Evolutionary conservation across 2,888 invertebrate genomes (phyloP).

Genomic region (Apamea monoglypha): DNA sequence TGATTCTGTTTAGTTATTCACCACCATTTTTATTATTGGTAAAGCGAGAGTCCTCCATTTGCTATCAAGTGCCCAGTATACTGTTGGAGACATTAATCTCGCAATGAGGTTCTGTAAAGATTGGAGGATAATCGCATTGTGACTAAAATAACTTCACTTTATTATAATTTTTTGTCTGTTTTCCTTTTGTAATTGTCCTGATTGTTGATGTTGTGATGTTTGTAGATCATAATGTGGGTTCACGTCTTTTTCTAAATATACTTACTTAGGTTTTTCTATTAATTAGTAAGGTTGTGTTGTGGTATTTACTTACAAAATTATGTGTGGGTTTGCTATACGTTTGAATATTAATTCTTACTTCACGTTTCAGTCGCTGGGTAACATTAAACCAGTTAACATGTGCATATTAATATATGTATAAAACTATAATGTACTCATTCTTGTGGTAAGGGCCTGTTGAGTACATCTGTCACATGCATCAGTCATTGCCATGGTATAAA

Average conservation of each 20-base stretch:
- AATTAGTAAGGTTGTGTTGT: slow-evolving; percentile 49
- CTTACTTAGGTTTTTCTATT: slow-evolving; percentile 47
- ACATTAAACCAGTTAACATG: slow-evolving; percentile 34
- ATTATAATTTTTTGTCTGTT: slow-evolving; percentile 63
- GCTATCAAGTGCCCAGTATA: slow-evolving; percentile 16
- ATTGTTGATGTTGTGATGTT: slow-evolving; percentile 69
- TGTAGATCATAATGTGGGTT: slow-evolving; percentile 57
- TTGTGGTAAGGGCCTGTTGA: slow-evolving; percentile 32
- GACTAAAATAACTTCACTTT: slow-evolving; percentile 56
- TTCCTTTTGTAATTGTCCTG: slow-evolving; percentile 65
- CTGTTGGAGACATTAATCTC: slow-evolving; percentile 19
- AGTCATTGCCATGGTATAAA: slow-evolving; percentile 23
- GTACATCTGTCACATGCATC: slow-evolving; percentile 19
- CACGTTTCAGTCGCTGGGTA: slow-evolving; percentile 40
- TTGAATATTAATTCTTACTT: slow-evolving; percentile 50
- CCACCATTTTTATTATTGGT: slow-evolving; percentile 61
- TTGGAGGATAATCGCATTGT: slow-evolving; percentile 71
- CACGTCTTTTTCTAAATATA: slow-evolving; percentile 36
- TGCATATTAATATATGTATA: slow-evolving; percentile 24
- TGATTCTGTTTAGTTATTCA: slow-evolving; percentile 59
- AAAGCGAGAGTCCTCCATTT: slow-evolving; percentile 71
- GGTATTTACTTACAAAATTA: slow-evolving; percentile 54
- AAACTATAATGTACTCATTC: slow-evolving; percentile 33
- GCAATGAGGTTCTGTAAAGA: slow-evolving; percentile 32
- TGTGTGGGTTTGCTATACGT: slow-evolving; percentile 54